phyloP scores from a whole-genome alignment of 2,888 invertebrate species.

The Mythimna loreyi region DNA sequence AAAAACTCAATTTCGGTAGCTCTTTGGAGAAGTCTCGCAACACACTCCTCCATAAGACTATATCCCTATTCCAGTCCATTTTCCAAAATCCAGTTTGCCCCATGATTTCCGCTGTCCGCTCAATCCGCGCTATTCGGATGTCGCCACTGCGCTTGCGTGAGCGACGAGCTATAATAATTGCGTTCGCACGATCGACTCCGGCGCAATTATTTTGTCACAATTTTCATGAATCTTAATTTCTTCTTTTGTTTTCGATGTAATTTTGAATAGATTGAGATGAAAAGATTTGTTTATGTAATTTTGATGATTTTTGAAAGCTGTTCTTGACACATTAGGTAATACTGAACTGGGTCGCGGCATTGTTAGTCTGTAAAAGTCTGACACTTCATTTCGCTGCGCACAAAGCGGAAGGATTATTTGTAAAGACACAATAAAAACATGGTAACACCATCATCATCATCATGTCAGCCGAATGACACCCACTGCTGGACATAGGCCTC shows the following conservation, averaged over 20 bases:
- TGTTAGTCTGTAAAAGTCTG: no score
- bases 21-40: no score
- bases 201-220: slow-evolving; percentile 68
- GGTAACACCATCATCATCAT: no score
- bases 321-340: not conserved
- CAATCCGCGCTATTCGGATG: slow-evolving; percentile 28
- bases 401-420: no score
- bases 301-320: not conserved
- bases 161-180: slow-evolving; percentile 68
- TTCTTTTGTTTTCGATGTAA: slow-evolving; percentile 58
- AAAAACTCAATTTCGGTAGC: no score
- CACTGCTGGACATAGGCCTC: no score
- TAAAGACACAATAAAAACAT: no score
- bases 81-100: not conserved
- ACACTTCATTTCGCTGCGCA: no score
- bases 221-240: slow-evolving; percentile 63
- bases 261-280: slow-evolving; percentile 34
- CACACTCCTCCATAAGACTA: no score
- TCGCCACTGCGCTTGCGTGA: slow-evolving; percentile 66
- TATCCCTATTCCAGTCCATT: not conserved
- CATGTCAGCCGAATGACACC: no score
- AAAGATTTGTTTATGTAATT: slow-evolving; percentile 37
- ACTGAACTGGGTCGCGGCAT: not conserved
- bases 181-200: slow-evolving; percentile 75
- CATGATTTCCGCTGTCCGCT: slow-evolving; percentile 43